Evolutionary conservation across 1,140 invertebrate genomes (phyloP).

Genomic region (Drosophila orena): DNA sequence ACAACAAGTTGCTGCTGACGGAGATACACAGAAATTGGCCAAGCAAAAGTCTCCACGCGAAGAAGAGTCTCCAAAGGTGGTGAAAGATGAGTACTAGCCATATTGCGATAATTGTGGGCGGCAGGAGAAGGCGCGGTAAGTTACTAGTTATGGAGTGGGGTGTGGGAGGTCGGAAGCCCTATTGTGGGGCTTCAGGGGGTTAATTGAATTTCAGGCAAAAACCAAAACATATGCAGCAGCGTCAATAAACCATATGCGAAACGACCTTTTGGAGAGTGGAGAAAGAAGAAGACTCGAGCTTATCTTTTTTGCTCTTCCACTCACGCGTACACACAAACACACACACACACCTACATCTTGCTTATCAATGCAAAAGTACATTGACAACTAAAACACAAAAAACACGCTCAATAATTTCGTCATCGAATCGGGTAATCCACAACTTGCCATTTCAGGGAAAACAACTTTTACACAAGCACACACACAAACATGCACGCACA

Average conservation of each 20-base stretch:
- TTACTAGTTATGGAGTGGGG: slow-evolving; percentile 50
- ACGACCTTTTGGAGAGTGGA: slow-evolving; percentile 55
- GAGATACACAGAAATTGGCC: slow-evolving; percentile 75
- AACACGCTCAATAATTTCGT: slow-evolving; percentile 62
- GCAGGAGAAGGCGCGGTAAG: slow-evolving; percentile 1
- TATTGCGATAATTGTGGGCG: slow-evolving; percentile 14
- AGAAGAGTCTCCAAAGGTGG: slow-evolving; percentile 43
- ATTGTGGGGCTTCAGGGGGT: slow-evolving; percentile 59
- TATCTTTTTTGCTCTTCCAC: slow-evolving; percentile 25
- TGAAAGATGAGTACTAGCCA: slow-evolving; percentile 53
- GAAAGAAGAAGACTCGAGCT: slow-evolving; percentile 30
- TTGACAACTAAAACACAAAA: slow-evolving; percentile 5
- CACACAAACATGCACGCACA: not conserved
- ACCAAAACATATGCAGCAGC: slow-evolving; percentile 35
- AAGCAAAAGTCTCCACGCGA: slow-evolving; percentile 58
- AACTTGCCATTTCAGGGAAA: slow-evolving; percentile 69
- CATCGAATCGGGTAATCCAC: slow-evolving; percentile 69
- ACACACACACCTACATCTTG: slow-evolving; percentile 1
- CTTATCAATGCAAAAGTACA: slow-evolving; percentile 69
- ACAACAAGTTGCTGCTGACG: slow-evolving; percentile 74
- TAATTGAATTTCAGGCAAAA: slow-evolving; percentile 51
- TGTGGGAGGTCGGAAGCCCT: slow-evolving; percentile 4
- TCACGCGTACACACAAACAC: not conserved
- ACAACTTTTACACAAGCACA: slow-evolving; percentile 64
- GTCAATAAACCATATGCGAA: slow-evolving; percentile 55